Evolutionary conservation across 2,888 invertebrate species (phyloP).

Genomic region (Cetonia aurata): DNA sequence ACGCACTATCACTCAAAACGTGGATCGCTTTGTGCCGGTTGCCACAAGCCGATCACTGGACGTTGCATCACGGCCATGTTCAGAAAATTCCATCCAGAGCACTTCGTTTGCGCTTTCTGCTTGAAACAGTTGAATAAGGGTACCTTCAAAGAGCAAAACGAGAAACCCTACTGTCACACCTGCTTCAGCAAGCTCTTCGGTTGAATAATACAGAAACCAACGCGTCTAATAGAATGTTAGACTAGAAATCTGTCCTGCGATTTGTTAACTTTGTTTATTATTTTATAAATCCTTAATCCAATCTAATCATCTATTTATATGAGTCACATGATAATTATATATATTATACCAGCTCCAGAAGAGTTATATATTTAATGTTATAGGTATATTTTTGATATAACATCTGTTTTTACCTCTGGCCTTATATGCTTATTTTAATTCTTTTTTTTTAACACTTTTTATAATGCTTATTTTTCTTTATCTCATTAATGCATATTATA

Average conservation of each 20-base stretch:
- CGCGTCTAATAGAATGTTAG: slow-evolving; percentile 3
- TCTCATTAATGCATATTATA: slow-evolving; percentile 1
- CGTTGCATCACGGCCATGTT: slow-evolving; percentile 99
- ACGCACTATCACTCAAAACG: slow-evolving; percentile 98
- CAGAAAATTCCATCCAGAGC: slow-evolving; percentile 98
- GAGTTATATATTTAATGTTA: slow-evolving; percentile 33
- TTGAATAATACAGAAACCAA: slow-evolving; percentile 63
- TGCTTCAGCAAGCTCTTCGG: slow-evolving; percentile 98
- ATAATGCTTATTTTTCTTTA: background rate
- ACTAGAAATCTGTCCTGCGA: slow-evolving; percentile 37
- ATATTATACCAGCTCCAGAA: slow-evolving; percentile 17
- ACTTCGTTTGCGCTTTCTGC: slow-evolving; percentile 99
- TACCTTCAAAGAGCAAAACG: slow-evolving; percentile 99
- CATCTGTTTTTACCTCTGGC: slow-evolving; percentile 31
- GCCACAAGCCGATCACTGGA: slow-evolving; percentile 96
- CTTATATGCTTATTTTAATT: slow-evolving; percentile 23
- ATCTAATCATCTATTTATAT: slow-evolving; percentile 17
- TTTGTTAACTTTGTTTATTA: slow-evolving; percentile 29
- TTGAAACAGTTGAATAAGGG: slow-evolving; percentile 98
- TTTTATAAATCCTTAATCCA: slow-evolving; percentile 24
- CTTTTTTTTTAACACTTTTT: slow-evolving; percentile 3
- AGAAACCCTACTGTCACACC: slow-evolving; percentile 97
- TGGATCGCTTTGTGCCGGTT: slow-evolving; percentile 97
- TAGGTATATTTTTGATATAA: slow-evolving; percentile 40
- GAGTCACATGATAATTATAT: background rate